Evolutionary conservation across 2,113 vertebrate genomes (phyloP), one percentile per base, ranked within the genome.

Genomic region (Dipodomys spectabilis): DNA sequence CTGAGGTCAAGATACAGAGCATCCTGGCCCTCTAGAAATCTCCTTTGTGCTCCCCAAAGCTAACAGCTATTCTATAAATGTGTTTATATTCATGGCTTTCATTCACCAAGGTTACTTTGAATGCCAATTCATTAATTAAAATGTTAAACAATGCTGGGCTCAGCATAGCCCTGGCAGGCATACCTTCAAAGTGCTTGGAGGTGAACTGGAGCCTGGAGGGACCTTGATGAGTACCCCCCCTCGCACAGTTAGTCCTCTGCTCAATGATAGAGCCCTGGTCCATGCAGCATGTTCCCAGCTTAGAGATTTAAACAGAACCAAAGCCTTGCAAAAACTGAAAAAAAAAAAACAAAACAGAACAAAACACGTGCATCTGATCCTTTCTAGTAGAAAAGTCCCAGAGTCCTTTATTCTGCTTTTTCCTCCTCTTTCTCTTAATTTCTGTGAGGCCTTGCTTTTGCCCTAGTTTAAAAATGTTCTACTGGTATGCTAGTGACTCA

Each of bases 101-200:
- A 87, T 90, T 78, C 23, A 23, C 89, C 84, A 92, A 95, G 87
- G 73, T 94, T 84, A 91, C 45, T 91, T 25, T 90, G 96, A 95
- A 96, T 89, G 89, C 81, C 90, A 86, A 45, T 90, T 93, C 69
- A 87, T 93, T 96, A 78, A 92, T 95, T 92, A 95, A 95, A 94
- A 94, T 79, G 90, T 92, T 91, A 62, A 84, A 53, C 81, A 79
- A 57, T 10, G 28, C 81, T 22, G 64, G 83, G 87, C 77, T 92
- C 77, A 32, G 84, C 2, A 0, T 19, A 64, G 62, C 64, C 53
- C 77, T 64, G 67, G 82, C 18, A 65, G 80, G 91, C 45, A 32
- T 72, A 86, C 30, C 72, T 18, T 94, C 45, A 20, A 35, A 11
- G 45, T 27, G 11, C 78, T 49, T 72, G 78, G 77, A 94, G 81